Percentiles rank a stretch among this genome's conserved stretches.
Conservation (phyloP, 2,113 vertebrate species). For the Grallaria varia region DNA sequence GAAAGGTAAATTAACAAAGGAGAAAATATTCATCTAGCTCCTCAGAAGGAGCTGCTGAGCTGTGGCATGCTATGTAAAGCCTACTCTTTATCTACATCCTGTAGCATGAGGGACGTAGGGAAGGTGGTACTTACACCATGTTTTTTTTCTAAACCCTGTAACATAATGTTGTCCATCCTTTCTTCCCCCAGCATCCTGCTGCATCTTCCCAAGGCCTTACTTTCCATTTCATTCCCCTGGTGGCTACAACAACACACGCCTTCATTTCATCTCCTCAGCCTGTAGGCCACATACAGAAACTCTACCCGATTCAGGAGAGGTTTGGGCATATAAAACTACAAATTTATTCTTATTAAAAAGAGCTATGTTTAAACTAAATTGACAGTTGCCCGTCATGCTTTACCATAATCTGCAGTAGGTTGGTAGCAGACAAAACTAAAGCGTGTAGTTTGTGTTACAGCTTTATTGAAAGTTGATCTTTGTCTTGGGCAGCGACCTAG, state of each 20-base stretch:
- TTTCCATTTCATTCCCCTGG: background rate
- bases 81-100: background rate
- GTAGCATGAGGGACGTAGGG: background rate
- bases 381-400: background rate
- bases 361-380: background rate
- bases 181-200: background rate
- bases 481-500: background rate
- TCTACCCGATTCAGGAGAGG: background rate
- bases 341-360: background rate
- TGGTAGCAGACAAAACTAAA: constrained; percentile 54
- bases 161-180: background rate
- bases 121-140: background rate
- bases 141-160: background rate
- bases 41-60: background rate
- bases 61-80: background rate
- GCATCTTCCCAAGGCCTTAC: background rate
- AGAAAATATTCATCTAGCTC: background rate
- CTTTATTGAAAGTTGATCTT: constrained; percentile 66
- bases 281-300: background rate
- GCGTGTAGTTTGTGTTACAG: background rate
- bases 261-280: background rate
- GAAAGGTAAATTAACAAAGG: background rate
- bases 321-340: background rate
- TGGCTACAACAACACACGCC: background rate
- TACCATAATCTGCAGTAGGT: constrained; percentile 62